Percentiles rank a stretch among this genome's conserved stretches.
Evolutionary conservation across 2,797 vertebrate species (phyloP).

Genomic region (Eurystomus glaucurus): DNA sequence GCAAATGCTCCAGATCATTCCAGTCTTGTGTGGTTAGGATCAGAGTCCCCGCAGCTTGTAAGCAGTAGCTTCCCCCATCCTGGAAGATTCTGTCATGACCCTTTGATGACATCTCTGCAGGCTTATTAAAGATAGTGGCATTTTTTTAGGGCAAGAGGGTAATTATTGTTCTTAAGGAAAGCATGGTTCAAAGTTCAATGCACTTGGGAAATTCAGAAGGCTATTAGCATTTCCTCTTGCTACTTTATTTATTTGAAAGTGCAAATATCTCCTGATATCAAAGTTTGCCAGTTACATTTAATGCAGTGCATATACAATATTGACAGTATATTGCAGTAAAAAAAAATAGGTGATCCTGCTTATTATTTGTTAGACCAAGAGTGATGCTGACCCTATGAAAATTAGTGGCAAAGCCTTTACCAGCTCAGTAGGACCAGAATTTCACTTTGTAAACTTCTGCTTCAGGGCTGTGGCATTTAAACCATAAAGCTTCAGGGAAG

Average conservation of each 20-base stretch:
- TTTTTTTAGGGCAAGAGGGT: constrained; percentile 9
- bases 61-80: background rate
- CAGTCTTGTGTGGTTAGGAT: background rate
- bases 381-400: background rate
- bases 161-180: background rate
- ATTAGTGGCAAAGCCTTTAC: background rate
- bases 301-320: rapidly evolving
- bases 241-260: background rate
- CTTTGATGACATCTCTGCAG: background rate
- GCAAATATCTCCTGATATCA: background rate
- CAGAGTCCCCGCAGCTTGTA: background rate
- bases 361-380: background rate
- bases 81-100: background rate
- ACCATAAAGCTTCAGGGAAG: background rate
- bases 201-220: background rate
- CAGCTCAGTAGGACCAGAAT: background rate
- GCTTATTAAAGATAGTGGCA: background rate
- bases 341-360: background rate
- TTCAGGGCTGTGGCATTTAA: background rate
- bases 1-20: background rate
- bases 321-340: background rate
- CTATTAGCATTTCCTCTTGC: background rate
- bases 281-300: background rate
- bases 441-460: background rate
- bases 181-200: background rate